These are phyloP conservation scores for Cichlasoma orientale DNA, from an alignment of 2,797 vertebrate species.

Conservation along the genomic window DNA sequence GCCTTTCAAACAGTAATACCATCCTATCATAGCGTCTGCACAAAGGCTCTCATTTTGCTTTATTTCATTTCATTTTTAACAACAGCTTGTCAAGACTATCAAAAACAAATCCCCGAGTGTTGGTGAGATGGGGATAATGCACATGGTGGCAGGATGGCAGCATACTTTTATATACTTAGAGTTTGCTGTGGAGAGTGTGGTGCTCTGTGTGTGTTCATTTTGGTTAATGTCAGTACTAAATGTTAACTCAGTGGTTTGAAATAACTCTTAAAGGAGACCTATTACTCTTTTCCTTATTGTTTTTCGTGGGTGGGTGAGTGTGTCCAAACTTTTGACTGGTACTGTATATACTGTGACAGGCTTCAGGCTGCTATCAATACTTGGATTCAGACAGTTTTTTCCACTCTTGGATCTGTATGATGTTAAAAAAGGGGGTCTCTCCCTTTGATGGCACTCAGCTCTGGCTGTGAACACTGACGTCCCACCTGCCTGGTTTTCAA, in stretches of 20 bases:
- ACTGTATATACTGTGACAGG: too few relatives aligned
- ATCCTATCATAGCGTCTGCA: not conserved
- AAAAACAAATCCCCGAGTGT: not conserved
- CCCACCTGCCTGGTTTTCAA: not conserved
- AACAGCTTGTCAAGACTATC: not conserved
- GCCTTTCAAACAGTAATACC: constrained; percentile 16
- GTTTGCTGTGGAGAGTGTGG: not conserved
- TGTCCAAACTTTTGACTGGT: too few relatives aligned
- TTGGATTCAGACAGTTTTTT: too few relatives aligned
- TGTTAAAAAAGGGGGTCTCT: not conserved
- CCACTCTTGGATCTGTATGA: not conserved
- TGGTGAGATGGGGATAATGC: not conserved
- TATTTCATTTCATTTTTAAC: constrained; percentile 12
- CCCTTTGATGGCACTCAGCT: not conserved
- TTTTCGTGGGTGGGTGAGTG: too few relatives aligned
- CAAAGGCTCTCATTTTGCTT: constrained; percentile 6
- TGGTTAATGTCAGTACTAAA: not conserved
- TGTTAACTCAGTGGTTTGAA: too few relatives aligned
- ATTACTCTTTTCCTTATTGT: too few relatives aligned
- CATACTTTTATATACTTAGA: not conserved
- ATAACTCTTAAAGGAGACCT: too few relatives aligned
- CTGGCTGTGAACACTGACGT: not conserved
- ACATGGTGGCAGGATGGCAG: not conserved
- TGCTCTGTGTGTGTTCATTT: not conserved
- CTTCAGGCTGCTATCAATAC: too few relatives aligned